Conservation (phyloP, 1,140 invertebrate species). For the Lucilia sericata region DNA sequence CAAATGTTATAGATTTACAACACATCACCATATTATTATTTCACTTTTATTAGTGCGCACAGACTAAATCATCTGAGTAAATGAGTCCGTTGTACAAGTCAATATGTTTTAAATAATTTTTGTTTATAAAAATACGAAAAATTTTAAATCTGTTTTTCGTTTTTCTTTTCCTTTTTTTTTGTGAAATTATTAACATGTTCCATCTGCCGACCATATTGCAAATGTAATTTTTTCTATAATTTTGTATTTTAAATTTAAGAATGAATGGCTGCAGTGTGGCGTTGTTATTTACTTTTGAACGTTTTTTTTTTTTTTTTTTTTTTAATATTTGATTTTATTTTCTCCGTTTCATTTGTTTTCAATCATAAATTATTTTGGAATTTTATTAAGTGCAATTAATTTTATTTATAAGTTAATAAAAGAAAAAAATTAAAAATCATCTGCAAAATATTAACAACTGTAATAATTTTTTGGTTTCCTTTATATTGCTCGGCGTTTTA, state of each 20-base stretch:
- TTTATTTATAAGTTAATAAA: background rate
- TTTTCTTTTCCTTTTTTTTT: background rate
- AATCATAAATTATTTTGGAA: slow-evolving; percentile 4
- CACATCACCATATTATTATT: background rate
- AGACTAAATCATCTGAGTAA: background rate
- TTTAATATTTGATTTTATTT: background rate
- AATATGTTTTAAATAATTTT: background rate
- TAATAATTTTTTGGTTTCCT: background rate
- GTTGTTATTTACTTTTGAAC: background rate
- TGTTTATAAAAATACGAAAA: background rate
- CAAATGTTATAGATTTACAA: slow-evolving; percentile 16
- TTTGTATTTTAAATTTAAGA: background rate
- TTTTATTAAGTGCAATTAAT: background rate
- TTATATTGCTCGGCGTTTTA: background rate
- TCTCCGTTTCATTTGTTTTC: background rate
- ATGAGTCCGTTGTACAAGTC: no score
- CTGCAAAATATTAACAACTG: background rate
- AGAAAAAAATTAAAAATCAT: background rate
- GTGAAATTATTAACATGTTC: slow-evolving; percentile 19
- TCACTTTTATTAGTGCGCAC: background rate
- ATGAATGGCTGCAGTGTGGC: background rate
- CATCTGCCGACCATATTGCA: slow-evolving; percentile 13
- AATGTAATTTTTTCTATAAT: background rate
- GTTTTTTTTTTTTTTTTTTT: background rate
- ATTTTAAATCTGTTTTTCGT: background rate